Percentiles rank a stretch among this genome's conserved stretches.
phyloP scores from a whole-genome alignment of 2,113 vertebrate genomes.

The Riparia riparia region DNA sequence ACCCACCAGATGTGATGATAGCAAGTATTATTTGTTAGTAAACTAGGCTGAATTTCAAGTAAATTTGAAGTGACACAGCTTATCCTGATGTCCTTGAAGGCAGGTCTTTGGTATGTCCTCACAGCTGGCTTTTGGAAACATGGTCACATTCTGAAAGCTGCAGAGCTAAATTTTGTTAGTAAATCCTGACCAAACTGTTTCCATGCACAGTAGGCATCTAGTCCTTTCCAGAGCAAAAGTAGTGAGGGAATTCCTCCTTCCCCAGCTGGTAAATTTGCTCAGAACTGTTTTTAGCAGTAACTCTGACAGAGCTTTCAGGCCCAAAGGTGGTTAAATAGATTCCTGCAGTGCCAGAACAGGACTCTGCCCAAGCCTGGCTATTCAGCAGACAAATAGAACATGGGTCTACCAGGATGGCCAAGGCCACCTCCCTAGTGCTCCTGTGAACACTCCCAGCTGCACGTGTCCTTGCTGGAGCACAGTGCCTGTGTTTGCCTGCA shows the following conservation, averaged over 20 bases:
- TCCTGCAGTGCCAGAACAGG: not conserved
- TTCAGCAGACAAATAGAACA: not conserved
- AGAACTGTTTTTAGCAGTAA: not conserved
- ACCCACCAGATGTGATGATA: not conserved
- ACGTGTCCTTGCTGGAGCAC: fast-evolving
- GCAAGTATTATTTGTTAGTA: not conserved
- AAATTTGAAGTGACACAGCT: not conserved
- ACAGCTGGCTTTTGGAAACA: not conserved
- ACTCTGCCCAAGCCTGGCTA: not conserved
- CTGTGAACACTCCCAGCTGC: not conserved
- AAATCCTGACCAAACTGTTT: not conserved
- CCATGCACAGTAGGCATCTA: not conserved
- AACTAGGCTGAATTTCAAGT: not conserved
- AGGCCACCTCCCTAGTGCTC: not conserved
- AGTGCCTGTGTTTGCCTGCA: not conserved
- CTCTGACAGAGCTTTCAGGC: not conserved
- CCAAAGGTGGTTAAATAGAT: not conserved
- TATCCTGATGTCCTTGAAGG: fast-evolving
- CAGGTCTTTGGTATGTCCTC: not conserved
- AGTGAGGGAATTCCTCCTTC: not conserved
- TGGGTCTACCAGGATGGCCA: not conserved
- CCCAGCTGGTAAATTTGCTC: not conserved
- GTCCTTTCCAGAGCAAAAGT: not conserved
- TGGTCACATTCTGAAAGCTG: not conserved
- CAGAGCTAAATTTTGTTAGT: not conserved